These are phyloP conservation scores for Mythimna impura DNA, from an alignment of 2,888 invertebrate species.

Conservation along the genomic window DNA sequence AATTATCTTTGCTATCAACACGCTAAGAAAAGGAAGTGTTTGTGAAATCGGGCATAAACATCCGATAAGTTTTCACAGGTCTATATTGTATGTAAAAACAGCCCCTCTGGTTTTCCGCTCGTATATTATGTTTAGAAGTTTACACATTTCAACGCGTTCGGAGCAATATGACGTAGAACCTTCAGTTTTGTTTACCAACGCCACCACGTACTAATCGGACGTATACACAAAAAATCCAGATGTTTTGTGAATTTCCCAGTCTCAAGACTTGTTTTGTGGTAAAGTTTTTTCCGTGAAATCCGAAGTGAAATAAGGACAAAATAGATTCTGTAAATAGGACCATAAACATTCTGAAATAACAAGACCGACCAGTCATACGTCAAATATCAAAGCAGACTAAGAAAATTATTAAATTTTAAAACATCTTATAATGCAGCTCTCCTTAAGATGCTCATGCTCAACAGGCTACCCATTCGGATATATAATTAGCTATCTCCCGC, in stretches of 20 bases:
- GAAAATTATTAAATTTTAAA: not conserved
- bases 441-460: not conserved
- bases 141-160: constrained; percentile 8
- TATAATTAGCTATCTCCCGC: too few species aligned
- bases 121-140: not conserved
- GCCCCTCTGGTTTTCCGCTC: not conserved
- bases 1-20: too few species aligned
- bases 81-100: not conserved
- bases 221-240: constrained; percentile 37
- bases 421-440: not conserved
- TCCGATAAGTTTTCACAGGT: not conserved
- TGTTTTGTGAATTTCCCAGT: constrained; percentile 39
- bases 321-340: not conserved
- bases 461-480: not conserved
- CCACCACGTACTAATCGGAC: constrained; percentile 13
- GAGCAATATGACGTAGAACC: constrained; percentile 30
- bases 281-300: not conserved
- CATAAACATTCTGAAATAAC: not conserved
- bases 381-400: not conserved
- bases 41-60: not conserved
- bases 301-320: not conserved
- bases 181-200: constrained; percentile 23
- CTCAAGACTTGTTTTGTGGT: not conserved
- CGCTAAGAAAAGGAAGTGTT: not conserved
- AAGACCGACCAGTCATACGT: not conserved